Conservation (phyloP, 2,113 vertebrate genomes). For the Serinus canaria region DNA sequence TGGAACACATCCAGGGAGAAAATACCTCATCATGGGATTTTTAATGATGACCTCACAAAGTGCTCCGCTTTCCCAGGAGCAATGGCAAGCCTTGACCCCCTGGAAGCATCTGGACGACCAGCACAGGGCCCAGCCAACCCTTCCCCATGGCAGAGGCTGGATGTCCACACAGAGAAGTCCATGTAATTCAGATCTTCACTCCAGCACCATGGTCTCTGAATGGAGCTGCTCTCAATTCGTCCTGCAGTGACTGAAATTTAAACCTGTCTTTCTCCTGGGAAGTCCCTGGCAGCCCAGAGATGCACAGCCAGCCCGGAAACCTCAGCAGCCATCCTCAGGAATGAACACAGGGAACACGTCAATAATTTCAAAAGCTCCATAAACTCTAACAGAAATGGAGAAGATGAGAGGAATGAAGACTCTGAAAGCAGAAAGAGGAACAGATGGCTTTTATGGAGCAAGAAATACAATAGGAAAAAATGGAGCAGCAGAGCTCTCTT, state of each 20-base stretch:
- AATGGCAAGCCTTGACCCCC: rapidly evolving
- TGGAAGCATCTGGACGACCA: neutral
- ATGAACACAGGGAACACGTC: neutral
- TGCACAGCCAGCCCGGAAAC: neutral
- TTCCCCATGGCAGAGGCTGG: rapidly evolving
- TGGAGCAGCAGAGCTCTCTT: neutral
- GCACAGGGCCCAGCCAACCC: neutral
- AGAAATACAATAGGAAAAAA: constrained; percentile 9
- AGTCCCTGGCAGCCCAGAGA: neutral
- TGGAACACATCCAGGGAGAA: neutral
- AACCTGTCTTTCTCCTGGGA: neutral
- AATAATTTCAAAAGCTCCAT: neutral
- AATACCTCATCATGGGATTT: neutral
- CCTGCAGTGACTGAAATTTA: neutral
- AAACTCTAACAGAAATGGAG: neutral
- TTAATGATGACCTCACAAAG: neutral
- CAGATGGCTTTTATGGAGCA: constrained; percentile 44
- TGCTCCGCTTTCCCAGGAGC: rapidly evolving
- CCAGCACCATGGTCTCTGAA: rapidly evolving
- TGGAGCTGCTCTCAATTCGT: neutral
- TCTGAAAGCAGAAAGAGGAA: neutral
- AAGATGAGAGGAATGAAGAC: neutral
- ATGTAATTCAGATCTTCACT: rapidly evolving
- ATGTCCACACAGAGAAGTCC: rapidly evolving
- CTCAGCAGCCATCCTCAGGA: neutral